Evolutionary conservation across 2,113 vertebrate genomes (phyloP), one percentile per base, ranked within the genome.

Genomic region (Brienomyrus brachyistius): DNA sequence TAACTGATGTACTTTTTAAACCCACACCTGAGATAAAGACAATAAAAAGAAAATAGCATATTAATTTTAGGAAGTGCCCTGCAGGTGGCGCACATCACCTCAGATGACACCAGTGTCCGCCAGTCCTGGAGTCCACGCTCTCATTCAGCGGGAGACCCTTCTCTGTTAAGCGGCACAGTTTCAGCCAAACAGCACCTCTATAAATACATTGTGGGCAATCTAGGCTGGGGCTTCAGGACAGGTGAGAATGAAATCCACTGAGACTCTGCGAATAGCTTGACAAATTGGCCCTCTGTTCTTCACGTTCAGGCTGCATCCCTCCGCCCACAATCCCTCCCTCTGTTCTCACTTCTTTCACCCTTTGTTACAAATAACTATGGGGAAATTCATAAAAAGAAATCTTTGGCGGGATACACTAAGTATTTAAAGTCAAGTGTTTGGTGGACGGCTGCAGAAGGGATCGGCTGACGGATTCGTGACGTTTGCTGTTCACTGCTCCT

Each of bases 181-280:
- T 62, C 80, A 52, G 88, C 27, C 15, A 5, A 31, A n/a, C n/a
- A n/a, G n/a, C 66, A 89, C 43, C 13, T 89, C 89, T 89, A 89
- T 62, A 89, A 89, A 89, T 89, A 89, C 40, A 47, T 48, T 5
- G 52, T 47, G 77, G 80, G 43, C 51, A 59, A 89, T 62, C 51
- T 84, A 89, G 89, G 89, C 89, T 89, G 89, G 80, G 80, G 15
- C 80, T 89, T 23, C 89, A 89, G 89, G 89, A 89, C 89, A 89
- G 89, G 89, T 89, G 89, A 89, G 89, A 89, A 85, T 17, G 35
- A 62, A 48, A 54, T 84, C 89, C 80, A 84, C 48, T 0, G 80
- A 89, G 89, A 89, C 80, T 21, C 89, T 89, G 80, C 15, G 80
- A 89, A 89, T 89, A 89, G 80, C 89, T 48, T 89, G 89, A 89